Evolutionary conservation across 2,888 invertebrate species (phyloP).

Genomic region (Eupsilia transversa): DNA sequence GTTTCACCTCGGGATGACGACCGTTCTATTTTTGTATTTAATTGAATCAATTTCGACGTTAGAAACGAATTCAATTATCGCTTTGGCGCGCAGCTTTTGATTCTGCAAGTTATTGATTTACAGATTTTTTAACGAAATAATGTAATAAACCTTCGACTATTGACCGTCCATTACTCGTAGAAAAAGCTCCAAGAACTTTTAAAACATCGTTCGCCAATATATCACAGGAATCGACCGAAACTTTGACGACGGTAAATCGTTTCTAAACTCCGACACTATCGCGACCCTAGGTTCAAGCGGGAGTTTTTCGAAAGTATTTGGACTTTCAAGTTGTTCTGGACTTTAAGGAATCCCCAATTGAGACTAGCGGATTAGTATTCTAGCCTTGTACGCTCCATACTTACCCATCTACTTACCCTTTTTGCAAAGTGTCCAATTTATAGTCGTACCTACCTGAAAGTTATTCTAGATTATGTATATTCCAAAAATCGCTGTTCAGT

Average conservation of each 20-base stretch:
- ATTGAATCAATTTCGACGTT: slow-evolving; percentile 56
- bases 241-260: slow-evolving; percentile 22
- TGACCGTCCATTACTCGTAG: neutral
- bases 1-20: slow-evolving; percentile 61
- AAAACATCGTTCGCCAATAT: neutral
- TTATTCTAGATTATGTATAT: slow-evolving; percentile 9
- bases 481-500: neutral
- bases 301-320: slow-evolving; percentile 37
- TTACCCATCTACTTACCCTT: slow-evolving; percentile 2
- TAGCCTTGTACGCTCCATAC: neutral
- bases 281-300: slow-evolving; percentile 22
- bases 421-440: slow-evolving; percentile 19
- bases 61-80: slow-evolving; percentile 46
- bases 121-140: neutral
- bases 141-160: neutral
- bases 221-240: slow-evolving; percentile 6
- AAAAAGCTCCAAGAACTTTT: neutral
- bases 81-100: slow-evolving; percentile 14
- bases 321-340: slow-evolving; percentile 27
- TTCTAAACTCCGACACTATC: slow-evolving; percentile 28
- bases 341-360: slow-evolving; percentile 35
- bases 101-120: slow-evolving; percentile 11
- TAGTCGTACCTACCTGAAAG: too few species aligned
- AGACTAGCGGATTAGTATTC: slow-evolving; percentile 49
- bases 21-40: slow-evolving; percentile 67